Evolutionary conservation across 53 echinoderm and acorn worm genomes (phyloP).

Genomic region (Stichopus horrens): DNA sequence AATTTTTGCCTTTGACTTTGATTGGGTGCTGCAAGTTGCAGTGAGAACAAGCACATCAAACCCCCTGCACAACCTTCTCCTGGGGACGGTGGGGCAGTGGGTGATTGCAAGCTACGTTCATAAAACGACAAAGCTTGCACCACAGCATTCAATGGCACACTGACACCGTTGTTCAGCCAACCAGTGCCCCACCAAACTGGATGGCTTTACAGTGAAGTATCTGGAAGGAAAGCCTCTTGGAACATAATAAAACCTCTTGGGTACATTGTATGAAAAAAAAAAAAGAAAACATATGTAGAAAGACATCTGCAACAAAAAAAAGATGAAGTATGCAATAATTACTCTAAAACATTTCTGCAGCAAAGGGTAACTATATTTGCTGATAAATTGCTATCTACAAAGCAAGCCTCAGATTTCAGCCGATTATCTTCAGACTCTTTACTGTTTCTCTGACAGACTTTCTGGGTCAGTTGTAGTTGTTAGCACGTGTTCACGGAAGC

Average conservation of each 20-base stretch:
- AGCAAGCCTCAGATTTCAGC: slow-evolving; percentile 1
- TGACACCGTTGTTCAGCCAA: not conserved
- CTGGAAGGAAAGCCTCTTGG: not conserved
- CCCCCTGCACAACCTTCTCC: too few relatives aligned
- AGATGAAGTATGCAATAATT: not conserved
- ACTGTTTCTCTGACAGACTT: not conserved
- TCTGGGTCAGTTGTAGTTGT: not conserved
- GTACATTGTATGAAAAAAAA: not conserved
- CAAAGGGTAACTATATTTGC: not conserved
- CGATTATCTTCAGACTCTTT: not conserved
- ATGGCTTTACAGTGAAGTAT: not conserved
- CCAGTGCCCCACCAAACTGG: not conserved
- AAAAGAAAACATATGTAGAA: not conserved
- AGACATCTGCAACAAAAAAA: slow-evolving; percentile 8
- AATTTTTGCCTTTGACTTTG: too few relatives aligned
- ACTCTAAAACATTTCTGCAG: not conserved
- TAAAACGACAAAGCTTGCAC: too few relatives aligned
- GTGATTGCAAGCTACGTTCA: too few relatives aligned
- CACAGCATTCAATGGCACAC: too few relatives aligned
- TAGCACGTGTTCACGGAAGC: not conserved
- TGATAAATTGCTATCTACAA: not conserved
- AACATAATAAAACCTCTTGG: not conserved
- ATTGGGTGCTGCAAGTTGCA: too few relatives aligned
- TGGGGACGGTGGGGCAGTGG: too few relatives aligned
- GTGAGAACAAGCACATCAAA: too few relatives aligned